phyloP scores from a whole-genome alignment of 2,113 vertebrate genomes.

The Cinclus cinclus region DNA sequence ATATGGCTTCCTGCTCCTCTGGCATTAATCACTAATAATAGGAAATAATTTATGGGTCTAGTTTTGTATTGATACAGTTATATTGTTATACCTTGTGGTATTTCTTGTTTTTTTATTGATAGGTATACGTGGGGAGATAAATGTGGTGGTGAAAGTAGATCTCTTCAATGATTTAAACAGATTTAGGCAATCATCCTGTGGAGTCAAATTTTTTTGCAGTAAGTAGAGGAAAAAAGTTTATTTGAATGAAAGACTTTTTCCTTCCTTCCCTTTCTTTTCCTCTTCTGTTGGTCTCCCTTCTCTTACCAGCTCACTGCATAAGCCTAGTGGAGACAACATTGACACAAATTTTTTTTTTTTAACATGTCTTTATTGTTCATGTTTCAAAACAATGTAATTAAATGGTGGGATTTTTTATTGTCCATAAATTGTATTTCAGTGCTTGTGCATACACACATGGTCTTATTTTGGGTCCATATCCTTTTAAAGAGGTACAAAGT shows the following conservation, averaged over 20 bases:
- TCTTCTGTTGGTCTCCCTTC: neutral
- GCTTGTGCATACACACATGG: accelerated
- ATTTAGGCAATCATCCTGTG: conserved; percentile 97
- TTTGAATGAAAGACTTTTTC: neutral
- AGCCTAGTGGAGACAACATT: neutral
- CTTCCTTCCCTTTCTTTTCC: neutral
- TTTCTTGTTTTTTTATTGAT: neutral
- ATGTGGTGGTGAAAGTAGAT: conserved; percentile 95
- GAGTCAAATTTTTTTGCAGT: conserved; percentile 99
- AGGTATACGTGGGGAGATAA: conserved; percentile 98
- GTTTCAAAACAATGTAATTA: neutral
- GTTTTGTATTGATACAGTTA: neutral
- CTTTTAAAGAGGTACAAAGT: neutral
- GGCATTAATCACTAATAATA: neutral
- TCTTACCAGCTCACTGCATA: neutral
- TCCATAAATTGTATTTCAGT: neutral
- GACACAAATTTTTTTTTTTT: neutral
- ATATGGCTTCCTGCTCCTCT: neutral
- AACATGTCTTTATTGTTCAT: neutral
- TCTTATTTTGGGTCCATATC: neutral
- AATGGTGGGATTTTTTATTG: neutral
- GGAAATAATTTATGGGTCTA: neutral
- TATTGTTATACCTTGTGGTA: neutral
- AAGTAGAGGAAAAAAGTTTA: conserved; percentile 65
- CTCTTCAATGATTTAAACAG: conserved; percentile 98